Conservation (phyloP, 2,888 invertebrate genomes). For the Thera britannica region DNA sequence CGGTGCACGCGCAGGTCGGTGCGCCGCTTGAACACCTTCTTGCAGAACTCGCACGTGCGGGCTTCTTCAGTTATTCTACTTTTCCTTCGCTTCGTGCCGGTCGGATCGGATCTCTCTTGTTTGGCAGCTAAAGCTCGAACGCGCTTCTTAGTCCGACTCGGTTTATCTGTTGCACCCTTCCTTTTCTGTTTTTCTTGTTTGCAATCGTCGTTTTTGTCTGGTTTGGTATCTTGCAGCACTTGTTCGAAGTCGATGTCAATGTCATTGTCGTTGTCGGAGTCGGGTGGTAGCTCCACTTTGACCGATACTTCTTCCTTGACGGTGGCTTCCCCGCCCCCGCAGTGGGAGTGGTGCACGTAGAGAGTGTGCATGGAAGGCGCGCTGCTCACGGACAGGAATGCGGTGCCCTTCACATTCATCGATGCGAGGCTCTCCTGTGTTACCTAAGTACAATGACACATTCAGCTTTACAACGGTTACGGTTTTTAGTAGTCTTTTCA, state of each 20-base stretch:
- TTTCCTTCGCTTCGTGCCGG: neutral
- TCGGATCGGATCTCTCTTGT: neutral
- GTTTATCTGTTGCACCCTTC: neutral
- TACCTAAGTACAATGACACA: neutral
- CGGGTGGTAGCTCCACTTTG: neutral
- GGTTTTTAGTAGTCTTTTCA: no score
- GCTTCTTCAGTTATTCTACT: neutral
- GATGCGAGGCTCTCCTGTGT: neutral
- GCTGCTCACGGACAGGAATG: neutral
- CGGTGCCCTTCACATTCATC: neutral
- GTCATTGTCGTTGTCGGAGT: neutral
- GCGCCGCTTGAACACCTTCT: neutral
- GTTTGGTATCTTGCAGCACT: neutral
- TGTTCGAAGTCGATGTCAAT: neutral
- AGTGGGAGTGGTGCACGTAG: neutral
- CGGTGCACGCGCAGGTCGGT: neutral
- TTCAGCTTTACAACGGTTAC: no score
- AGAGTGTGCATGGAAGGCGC: neutral
- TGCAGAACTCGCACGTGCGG: neutral
- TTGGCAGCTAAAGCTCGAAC: neutral
- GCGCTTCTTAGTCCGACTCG: neutral
- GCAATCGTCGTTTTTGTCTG: neutral
- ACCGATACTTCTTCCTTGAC: neutral
- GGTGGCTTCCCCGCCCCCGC: neutral
- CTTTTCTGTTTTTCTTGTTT: neutral